A percentile compares a stretch with the other conserved stretches of the same genome.
phyloP scores from a whole-genome alignment of 2,888 invertebrate species.

The Lycocerus yunnanus region DNA sequence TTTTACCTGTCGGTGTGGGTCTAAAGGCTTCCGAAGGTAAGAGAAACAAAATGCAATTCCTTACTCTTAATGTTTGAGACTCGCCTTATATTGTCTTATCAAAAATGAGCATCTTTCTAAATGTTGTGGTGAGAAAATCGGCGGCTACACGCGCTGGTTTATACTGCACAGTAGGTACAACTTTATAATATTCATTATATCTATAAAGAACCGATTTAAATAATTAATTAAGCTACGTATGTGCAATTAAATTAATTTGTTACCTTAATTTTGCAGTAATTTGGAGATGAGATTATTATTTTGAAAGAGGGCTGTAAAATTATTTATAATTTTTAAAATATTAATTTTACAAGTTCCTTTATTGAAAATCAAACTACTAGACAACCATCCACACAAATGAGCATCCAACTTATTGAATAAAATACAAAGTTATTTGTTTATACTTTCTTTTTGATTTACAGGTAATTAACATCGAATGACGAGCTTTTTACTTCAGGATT shows the following conservation, averaged over 20 bases:
- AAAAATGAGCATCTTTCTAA: conserved; percentile 48
- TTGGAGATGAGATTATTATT: not conserved
- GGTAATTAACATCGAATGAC: too few relatives aligned
- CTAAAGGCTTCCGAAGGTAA: conserved; percentile 45
- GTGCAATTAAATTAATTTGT: not conserved
- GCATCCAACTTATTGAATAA: too few relatives aligned
- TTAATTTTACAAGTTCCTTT: too few relatives aligned
- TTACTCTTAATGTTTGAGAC: conserved; percentile 46
- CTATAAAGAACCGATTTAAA: not conserved
- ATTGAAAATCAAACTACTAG: too few relatives aligned
- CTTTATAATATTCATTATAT: not conserved
- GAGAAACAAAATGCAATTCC: conserved; percentile 49
- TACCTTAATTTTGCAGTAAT: not conserved
- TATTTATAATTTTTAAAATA: too few relatives aligned
- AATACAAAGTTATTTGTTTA: too few relatives aligned
- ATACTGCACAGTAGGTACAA: too few relatives aligned
- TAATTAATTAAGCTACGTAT: not conserved
- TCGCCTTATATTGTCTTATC: conserved; percentile 52
- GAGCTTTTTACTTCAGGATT: too few relatives aligned
- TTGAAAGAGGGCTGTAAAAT: too few relatives aligned
- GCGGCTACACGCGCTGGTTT: conserved; percentile 23
- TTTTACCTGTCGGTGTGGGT: conserved; percentile 51
- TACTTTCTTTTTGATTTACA: too few relatives aligned
- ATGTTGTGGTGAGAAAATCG: conserved; percentile 35
- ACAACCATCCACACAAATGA: too few relatives aligned